These are phyloP conservation scores for Zaprionus gabonicus DNA, from an alignment of 1,140 invertebrate species.

Conservation along the genomic window DNA sequence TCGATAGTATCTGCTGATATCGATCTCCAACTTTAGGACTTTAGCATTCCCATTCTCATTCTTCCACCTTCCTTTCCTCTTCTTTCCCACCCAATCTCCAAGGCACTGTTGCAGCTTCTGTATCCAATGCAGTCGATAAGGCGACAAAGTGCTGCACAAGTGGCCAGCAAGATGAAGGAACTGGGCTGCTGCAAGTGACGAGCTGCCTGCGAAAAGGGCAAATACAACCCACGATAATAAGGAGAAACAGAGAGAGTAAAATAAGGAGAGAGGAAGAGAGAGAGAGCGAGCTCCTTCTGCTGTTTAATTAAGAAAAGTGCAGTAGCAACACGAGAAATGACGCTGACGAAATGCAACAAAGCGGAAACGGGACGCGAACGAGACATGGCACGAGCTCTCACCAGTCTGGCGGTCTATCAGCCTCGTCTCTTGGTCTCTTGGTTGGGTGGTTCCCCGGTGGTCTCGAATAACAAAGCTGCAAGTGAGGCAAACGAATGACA, in stretches of 20 bases:
- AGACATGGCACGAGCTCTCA: conserved; percentile 16
- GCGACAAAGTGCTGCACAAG: conserved; percentile 34
- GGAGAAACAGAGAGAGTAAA: background rate
- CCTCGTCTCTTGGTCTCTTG: conserved; percentile 1
- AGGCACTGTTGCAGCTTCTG: conserved; percentile 8
- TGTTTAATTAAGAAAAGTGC: conserved; percentile 57
- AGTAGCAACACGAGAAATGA: conserved; percentile 22
- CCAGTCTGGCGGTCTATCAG: background rate
- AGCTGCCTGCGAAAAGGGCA: conserved; percentile 7
- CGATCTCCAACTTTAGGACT: background rate
- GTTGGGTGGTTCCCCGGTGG: conserved; percentile 22
- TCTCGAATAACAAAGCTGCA: conserved; percentile 53
- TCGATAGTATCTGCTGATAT: too few relatives aligned
- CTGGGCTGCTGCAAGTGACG: background rate
- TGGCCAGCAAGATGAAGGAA: background rate
- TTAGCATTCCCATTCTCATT: background rate
- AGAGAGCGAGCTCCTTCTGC: conserved; percentile 26
- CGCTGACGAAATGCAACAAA: conserved; percentile 51
- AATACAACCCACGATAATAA: background rate
- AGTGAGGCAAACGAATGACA: conserved; percentile 37
- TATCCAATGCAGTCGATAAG: conserved; percentile 30
- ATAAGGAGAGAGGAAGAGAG: background rate
- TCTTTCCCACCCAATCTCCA: background rate
- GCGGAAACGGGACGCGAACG: conserved; percentile 36
- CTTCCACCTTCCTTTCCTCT: background rate